Evolutionary conservation across 2,888 invertebrate genomes (phyloP).

Genomic region (Keiferia lycopersicella): DNA sequence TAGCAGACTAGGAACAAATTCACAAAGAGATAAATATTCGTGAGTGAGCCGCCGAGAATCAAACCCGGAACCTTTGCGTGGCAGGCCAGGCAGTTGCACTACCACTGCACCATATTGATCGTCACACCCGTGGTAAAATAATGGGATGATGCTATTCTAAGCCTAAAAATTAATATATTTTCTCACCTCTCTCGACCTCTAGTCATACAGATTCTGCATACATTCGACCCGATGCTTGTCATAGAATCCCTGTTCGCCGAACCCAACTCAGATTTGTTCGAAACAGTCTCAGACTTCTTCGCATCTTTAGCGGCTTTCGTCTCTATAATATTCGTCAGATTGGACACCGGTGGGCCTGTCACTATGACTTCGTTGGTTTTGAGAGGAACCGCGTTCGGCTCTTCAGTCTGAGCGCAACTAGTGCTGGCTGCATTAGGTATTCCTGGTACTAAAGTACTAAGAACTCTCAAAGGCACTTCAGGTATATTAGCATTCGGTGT

Average conservation of each 20-base stretch:
- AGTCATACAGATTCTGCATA: slow-evolving; percentile 85
- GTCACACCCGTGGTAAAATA: no score
- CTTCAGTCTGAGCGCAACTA: slow-evolving; percentile 47
- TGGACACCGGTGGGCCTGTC: slow-evolving; percentile 49
- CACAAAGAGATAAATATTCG: no score
- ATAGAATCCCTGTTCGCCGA: slow-evolving; percentile 65
- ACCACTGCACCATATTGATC: no score
- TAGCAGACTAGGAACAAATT: no score
- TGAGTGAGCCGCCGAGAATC: no score
- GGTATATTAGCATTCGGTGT: slow-evolving; percentile 37
- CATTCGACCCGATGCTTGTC: slow-evolving; percentile 80
- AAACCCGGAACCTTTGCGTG: no score
- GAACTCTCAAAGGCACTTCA: slow-evolving; percentile 48
- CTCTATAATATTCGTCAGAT: slow-evolving; percentile 39
- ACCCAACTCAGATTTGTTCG: slow-evolving; percentile 62
- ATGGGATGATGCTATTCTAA: no score
- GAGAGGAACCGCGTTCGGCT: slow-evolving; percentile 31
- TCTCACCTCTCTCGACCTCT: slow-evolving; percentile 69
- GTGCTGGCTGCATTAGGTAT: slow-evolving; percentile 40
- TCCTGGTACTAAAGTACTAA: slow-evolving; percentile 39
- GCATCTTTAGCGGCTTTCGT: slow-evolving; percentile 56
- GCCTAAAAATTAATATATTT: no score
- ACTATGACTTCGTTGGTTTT: slow-evolving; percentile 56
- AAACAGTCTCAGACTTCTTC: slow-evolving; percentile 57
- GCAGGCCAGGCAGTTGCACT: no score